phyloP scores from a whole-genome alignment of 2,888 invertebrate genomes.

The Yponomeuta plumbellus region DNA sequence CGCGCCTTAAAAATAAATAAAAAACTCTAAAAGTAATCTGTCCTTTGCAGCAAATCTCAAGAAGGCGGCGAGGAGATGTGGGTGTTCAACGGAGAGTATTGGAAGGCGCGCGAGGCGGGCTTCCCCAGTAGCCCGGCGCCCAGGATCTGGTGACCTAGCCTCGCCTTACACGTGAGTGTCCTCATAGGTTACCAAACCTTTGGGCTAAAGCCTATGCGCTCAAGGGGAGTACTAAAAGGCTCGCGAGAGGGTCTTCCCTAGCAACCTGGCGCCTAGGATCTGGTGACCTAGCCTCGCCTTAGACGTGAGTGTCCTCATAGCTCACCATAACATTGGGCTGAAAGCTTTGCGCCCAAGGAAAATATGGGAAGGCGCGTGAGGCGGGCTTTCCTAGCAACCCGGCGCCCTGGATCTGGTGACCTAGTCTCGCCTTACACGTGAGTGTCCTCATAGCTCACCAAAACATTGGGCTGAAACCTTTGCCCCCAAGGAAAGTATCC shows the following conservation, averaged over 20 bases:
- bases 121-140: slow-evolving; percentile 75
- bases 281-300: slow-evolving; percentile 74
- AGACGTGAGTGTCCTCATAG: slow-evolving; percentile 29
- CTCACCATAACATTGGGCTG: background rate
- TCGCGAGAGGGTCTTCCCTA: slow-evolving; percentile 80
- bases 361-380: slow-evolving; percentile 85
- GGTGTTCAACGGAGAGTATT: slow-evolving; percentile 85
- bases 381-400: slow-evolving; percentile 77
- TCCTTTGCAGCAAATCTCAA: slow-evolving; percentile 49
- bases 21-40: background rate
- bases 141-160: slow-evolving; percentile 78
- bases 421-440: slow-evolving; percentile 37
- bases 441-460: slow-evolving; percentile 19
- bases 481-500: slow-evolving; percentile 79
- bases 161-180: slow-evolving; percentile 33
- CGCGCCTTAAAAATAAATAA: no score
- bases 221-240: slow-evolving; percentile 84
- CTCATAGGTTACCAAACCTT: background rate
- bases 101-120: slow-evolving; percentile 82
- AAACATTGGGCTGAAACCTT: no score
- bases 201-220: no score
- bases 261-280: slow-evolving; percentile 69
- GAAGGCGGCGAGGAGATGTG: slow-evolving; percentile 79
- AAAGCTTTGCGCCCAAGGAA: no score
- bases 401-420: slow-evolving; percentile 81